These are phyloP conservation scores for Sphaerophoria rueppellii DNA, from an alignment of 2,888 invertebrate genomes.

Conservation along the genomic window DNA sequence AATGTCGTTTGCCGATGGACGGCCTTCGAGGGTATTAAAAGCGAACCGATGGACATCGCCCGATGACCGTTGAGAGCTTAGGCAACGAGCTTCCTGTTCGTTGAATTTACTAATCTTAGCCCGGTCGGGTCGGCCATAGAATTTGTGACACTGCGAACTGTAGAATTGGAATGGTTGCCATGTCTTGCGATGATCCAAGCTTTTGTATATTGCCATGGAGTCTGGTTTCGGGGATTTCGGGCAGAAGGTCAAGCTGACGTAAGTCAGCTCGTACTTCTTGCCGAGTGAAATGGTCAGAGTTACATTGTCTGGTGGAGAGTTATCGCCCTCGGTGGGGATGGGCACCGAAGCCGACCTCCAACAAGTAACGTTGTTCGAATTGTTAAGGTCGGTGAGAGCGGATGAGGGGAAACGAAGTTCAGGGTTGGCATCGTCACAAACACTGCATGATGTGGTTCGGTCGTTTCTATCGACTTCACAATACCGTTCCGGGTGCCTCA, in stretches of 20 bases:
- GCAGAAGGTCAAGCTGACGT: conserved; percentile 98
- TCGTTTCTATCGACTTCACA: conserved; percentile 85
- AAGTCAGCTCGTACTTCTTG: conserved; percentile 99
- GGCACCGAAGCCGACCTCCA: conserved; percentile 96
- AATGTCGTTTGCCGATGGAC: conserved; percentile 97
- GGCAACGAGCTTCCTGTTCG: conserved; percentile 98
- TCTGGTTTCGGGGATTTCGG: conserved; percentile 96
- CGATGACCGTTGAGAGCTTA: conserved; percentile 91
- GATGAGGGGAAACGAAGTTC: conserved; percentile 90
- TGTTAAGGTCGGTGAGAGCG: conserved; percentile 97
- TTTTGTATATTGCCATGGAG: conserved; percentile 98
- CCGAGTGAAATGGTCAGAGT: conserved; percentile 95
- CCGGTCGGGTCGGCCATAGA: conserved; percentile 94
- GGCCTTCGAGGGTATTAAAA: conserved; percentile 97
- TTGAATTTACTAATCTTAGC: conserved; percentile 96
- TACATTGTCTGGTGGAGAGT: conserved; percentile 95
- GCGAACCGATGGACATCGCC: conserved; percentile 93
- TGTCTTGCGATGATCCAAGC: conserved; percentile 96
- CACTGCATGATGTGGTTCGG: conserved; percentile 84
- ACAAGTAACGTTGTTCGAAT: conserved; percentile 98
- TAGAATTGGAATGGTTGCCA: conserved; percentile 99
- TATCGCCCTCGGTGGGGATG: conserved; percentile 86
- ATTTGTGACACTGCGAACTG: conserved; percentile 95
- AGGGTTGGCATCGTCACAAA: conserved; percentile 92
- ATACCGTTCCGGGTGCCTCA: conserved; percentile 88